Evolutionary conservation across 1,140 invertebrate genomes (phyloP), one percentile per base, ranked within the genome.

Genomic region (Papilio polyxenes): DNA sequence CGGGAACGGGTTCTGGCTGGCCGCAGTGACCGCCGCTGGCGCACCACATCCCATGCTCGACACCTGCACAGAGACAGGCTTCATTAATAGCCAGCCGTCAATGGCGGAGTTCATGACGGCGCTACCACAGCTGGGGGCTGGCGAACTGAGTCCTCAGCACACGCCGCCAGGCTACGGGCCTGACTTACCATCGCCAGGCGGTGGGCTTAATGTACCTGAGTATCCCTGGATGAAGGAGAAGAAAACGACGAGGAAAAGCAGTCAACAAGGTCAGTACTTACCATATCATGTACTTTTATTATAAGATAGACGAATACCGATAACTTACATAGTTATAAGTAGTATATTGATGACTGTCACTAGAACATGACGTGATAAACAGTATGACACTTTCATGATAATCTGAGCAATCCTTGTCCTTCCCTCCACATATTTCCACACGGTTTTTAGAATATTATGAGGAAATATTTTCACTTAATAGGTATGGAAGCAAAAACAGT

Each of bases 191-290:
- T 96, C 96, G 0, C 96, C 96, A 53, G 96, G 95, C 5, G 92
- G 95, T 48, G 96, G 96, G 31, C 96, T 97, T 86, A 97, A 97
- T 91, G 97, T 98, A 75, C 98, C 98, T 31, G 98, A 99, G 89
- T 99, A 98, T 92, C 98, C 98, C 0, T 99, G 98, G 98, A 99
- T 99, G 98, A 99, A 99, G 92, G 98, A 99, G 94, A 99, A 99
- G 95, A 99, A 99, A 94, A 98, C 98, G 2, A 98, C 98, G 1
- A 96, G 98, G 87, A 99, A 99, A 93, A 97, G 95, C 91, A 97
- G 96, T 89, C 98, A 98, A 93, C 98, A 98, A 97, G 98, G 98
- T 98, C 95, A 96, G 96, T 94, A 49, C 37, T 4, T 3, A 69
- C 37, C 1, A 49, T 69, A 11, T 23, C 23, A 15, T 49, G 20